Conservation (phyloP, 2,797 vertebrate species). For the Iguana delicatissima region DNA sequence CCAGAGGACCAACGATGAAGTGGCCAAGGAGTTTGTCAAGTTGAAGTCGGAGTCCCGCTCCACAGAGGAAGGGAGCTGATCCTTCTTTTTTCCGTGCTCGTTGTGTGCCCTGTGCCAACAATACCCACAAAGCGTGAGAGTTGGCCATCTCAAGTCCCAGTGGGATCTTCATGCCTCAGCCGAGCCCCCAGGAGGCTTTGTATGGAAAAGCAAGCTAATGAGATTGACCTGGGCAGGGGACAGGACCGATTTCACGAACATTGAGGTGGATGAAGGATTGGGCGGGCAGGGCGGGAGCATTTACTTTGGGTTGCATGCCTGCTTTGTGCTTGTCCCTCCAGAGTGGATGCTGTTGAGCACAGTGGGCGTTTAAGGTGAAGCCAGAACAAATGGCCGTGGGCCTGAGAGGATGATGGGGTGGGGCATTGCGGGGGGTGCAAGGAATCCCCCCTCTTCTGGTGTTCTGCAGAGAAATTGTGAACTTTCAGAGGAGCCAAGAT, state of each 20-base stretch:
- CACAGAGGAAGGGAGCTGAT: constrained; percentile 92
- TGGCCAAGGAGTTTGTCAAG: constrained; percentile 96
- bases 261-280: background rate
- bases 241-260: too few species aligned
- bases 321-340: constrained; percentile 58
- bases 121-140: constrained; percentile 76
- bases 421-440: accelerated
- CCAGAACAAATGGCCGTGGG: background rate
- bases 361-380: too few species aligned
- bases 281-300: constrained; percentile 41
- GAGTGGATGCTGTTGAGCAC: constrained; percentile 61
- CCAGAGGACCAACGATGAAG: constrained; percentile 95
- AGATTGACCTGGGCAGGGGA: too few species aligned
- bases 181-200: constrained; percentile 49
- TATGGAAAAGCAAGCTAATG: constrained; percentile 46
- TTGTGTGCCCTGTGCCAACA: constrained; percentile 86
- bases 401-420: background rate
- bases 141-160: constrained; percentile 58
- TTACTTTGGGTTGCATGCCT: constrained; percentile 60
- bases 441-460: background rate
- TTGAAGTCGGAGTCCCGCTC: constrained; percentile 96
- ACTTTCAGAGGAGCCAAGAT: background rate
- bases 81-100: constrained; percentile 25
- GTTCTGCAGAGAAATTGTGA: background rate
- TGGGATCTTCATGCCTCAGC: constrained; percentile 57